A percentile compares a stretch with the other conserved stretches of the same genome.
Evolutionary conservation across 2,113 vertebrate species (phyloP).

Genomic region (Passer domesticus): DNA sequence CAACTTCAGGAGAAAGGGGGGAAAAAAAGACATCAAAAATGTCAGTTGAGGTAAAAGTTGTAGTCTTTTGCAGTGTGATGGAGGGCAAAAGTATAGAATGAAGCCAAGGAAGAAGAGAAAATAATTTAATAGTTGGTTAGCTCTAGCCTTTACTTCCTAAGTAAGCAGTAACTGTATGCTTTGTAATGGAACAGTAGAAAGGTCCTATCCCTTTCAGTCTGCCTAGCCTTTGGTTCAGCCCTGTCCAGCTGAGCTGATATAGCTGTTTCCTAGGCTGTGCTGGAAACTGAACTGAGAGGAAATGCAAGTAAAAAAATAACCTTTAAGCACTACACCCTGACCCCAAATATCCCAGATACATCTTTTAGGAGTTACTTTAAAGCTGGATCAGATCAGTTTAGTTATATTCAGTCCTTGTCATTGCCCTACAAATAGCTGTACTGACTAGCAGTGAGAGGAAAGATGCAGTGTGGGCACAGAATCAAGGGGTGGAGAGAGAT

Average conservation of each 20-base stretch:
- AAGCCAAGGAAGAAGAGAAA: not conserved
- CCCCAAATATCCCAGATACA: not conserved
- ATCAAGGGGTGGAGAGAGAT: not conserved
- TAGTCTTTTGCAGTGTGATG: not conserved
- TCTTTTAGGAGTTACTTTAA: not conserved
- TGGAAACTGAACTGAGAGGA: not conserved
- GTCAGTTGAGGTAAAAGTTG: not conserved
- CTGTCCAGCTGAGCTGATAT: not conserved
- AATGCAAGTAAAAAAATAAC: not conserved
- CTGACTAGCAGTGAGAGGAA: not conserved
- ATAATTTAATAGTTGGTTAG: not conserved
- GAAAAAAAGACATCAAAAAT: not conserved
- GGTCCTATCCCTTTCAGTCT: not conserved
- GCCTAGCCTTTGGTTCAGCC: not conserved
- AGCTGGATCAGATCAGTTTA: not conserved
- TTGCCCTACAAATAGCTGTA: not conserved
- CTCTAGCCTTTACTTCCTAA: not conserved
- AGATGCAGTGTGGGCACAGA: accelerated
- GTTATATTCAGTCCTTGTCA: not conserved
- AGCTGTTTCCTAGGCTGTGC: not conserved
- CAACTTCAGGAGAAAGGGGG: not conserved
- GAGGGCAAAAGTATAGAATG: not conserved
- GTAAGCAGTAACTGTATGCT: not conserved
- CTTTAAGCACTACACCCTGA: not conserved
- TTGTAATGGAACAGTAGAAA: not conserved